These are phyloP conservation scores for Onychomys torridus DNA, from an alignment of 2,797 vertebrate genomes.

Conservation along the genomic window DNA sequence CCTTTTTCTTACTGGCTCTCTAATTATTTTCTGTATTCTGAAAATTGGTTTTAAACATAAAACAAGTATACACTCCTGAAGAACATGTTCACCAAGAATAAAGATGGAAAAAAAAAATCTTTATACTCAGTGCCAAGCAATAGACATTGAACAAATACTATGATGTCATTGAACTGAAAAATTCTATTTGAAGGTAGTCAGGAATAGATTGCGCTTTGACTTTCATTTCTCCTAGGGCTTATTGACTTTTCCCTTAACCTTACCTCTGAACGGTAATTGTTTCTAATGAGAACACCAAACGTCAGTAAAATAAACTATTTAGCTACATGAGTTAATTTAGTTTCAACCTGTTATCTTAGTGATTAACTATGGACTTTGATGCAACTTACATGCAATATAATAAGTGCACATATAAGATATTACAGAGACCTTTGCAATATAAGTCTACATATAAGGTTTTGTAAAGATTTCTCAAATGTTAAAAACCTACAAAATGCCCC, in stretches of 20 bases:
- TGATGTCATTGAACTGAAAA: constrained; percentile 43
- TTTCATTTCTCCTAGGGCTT: constrained; percentile 72
- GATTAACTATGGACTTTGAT: constrained; percentile 32
- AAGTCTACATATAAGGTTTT: neutral
- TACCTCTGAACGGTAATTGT: constrained; percentile 73
- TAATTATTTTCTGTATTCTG: constrained; percentile 50
- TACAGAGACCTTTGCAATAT: neutral
- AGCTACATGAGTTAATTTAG: constrained; percentile 48
- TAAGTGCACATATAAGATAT: constrained; percentile 15
- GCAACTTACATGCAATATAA: neutral
- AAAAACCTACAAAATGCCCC: neutral
- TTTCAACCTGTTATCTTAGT: neutral
- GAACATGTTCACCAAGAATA: constrained; percentile 67
- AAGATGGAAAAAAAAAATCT: constrained; percentile 28
- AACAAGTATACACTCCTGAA: constrained; percentile 14
- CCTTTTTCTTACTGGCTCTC: neutral
- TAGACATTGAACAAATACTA: constrained; percentile 34
- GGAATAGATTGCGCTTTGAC: constrained; percentile 65
- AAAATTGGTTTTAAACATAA: constrained; percentile 46
- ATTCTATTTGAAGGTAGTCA: constrained; percentile 62
- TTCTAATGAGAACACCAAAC: constrained; percentile 75
- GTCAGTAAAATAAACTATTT: constrained; percentile 68
- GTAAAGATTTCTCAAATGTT: constrained; percentile 28
- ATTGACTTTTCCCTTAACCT: constrained; percentile 73
- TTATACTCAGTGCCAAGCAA: neutral